Percentiles rank a stretch among this genome's conserved stretches.
Evolutionary conservation across 92 coral and sea anemone genomes (phyloP).

Genomic region (Palythoa grandiflora): DNA sequence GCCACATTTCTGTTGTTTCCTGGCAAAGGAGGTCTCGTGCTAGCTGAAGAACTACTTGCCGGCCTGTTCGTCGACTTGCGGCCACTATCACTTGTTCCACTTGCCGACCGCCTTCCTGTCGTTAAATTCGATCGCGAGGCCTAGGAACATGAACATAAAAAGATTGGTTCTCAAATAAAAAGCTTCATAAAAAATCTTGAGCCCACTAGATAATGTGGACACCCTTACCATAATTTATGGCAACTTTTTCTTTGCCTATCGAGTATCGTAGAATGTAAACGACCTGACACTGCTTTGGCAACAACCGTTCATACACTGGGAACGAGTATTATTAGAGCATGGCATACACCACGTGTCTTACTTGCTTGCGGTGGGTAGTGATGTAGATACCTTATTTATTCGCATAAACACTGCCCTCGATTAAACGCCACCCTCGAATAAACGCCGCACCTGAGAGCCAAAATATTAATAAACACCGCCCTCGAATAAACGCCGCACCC

Average conservation of each 20-base stretch:
- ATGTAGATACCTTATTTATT: too few species aligned
- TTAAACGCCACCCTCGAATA: too few species aligned
- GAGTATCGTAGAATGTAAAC: too few species aligned
- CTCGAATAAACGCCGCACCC: too few species aligned
- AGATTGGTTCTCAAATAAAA: neutral
- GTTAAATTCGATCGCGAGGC: conserved; percentile 63
- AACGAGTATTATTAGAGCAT: neutral
- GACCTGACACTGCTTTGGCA: neutral
- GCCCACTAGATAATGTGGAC: neutral
- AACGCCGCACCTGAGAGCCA: too few species aligned
- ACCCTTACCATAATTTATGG: conserved; percentile 4
- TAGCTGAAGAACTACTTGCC: conserved; percentile 46
- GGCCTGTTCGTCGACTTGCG: conserved; percentile 60
- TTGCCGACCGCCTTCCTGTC: conserved; percentile 50
- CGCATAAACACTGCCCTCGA: too few species aligned
- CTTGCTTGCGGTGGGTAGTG: neutral
- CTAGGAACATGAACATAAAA: conserved; percentile 13
- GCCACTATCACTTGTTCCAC: conserved; percentile 40
- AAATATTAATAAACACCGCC: too few species aligned
- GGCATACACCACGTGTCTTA: conserved; percentile 10
- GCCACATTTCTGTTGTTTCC: conserved; percentile 86
- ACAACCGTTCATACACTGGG: neutral
- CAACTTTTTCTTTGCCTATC: neutral
- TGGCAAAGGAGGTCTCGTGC: conserved; percentile 75
- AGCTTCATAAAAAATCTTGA: neutral